Conservation (phyloP, 2,113 vertebrate genomes). For the Callipepla squamata region DNA sequence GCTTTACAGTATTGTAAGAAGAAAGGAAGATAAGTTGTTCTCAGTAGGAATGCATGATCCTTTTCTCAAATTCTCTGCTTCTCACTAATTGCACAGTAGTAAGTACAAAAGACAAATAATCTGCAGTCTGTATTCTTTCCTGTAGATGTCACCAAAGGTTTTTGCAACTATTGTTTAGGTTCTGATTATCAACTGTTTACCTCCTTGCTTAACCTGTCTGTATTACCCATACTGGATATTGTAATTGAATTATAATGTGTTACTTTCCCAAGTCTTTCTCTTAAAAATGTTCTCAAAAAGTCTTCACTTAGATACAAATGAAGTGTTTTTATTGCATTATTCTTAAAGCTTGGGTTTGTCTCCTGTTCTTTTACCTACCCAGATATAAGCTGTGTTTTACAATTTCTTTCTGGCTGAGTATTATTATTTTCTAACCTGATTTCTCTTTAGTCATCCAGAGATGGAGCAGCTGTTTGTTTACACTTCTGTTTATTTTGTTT, state of each 20-base stretch:
- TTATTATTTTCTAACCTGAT: not conserved
- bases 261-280: not conserved
- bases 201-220: not conserved
- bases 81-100: not conserved
- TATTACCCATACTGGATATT: not conserved
- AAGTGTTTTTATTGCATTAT: not conserved
- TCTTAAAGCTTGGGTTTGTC: not conserved
- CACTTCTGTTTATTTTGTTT: not conserved
- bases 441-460: not conserved
- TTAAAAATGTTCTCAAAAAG: not conserved
- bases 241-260: not conserved
- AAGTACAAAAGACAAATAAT: not conserved
- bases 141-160: slow-evolving; percentile 41
- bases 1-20: not conserved
- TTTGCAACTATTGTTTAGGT: not conserved
- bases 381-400: not conserved
- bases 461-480: not conserved
- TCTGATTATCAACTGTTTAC: not conserved
- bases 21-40: not conserved
- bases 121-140: slow-evolving; percentile 27
- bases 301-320: not conserved
- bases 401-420: not conserved
- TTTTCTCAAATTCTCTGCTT: slow-evolving; percentile 1
- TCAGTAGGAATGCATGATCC: not conserved
- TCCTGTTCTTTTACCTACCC: not conserved